Evolutionary conservation across 2,888 invertebrate species (phyloP), one percentile per base, ranked within the genome.

Genomic region (Acrocyrtus sp.): DNA sequence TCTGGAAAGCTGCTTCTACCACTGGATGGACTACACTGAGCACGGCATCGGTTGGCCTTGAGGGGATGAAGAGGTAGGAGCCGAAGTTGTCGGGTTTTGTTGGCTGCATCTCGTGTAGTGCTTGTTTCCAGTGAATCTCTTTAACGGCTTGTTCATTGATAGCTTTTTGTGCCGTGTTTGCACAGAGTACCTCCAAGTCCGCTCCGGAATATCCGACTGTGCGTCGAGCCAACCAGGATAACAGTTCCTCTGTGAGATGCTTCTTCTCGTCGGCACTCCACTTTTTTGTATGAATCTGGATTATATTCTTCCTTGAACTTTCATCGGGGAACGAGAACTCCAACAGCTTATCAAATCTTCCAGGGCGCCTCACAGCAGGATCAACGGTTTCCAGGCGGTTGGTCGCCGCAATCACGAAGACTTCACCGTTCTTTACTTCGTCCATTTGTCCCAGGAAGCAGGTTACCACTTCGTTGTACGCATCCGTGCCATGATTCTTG

Each of bases 401-500:
- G 0, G 95, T 96, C 0, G 95, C 95, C 10, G 95, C 96, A 81
- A 96, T 95, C 60, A 96, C 91, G 73, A 96, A 91, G 24, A 96
- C 92, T 85, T 92, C 91, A 73, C 88, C 93, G 83, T 92, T 88
- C 80, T 90, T 90, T 83, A 94, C 93, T 1, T 95, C 95, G 84
- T 96, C 96, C 94, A 96, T 95, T 72, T 95, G 88, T 0, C 95
- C 95, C 29, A 96, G 85, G 29, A 96, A 85, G 0, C 95, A 95
- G 2, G 95, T 94, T 0, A 96, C 95, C 54, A 96, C 94, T 81
- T 93, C 93, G 1, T 93, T 91, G 84, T 68, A 69, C 1, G 69
- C 63, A 41, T 60, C 48, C 2, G 60, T 68, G 12, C 60, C 47
- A 81, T 88, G 87, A 10, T 41, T 47, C 24, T 34, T 22, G 12